Base-by-base conservation (phyloP, 2,888 invertebrate species). In the Ferrisia virgata region DNA sequence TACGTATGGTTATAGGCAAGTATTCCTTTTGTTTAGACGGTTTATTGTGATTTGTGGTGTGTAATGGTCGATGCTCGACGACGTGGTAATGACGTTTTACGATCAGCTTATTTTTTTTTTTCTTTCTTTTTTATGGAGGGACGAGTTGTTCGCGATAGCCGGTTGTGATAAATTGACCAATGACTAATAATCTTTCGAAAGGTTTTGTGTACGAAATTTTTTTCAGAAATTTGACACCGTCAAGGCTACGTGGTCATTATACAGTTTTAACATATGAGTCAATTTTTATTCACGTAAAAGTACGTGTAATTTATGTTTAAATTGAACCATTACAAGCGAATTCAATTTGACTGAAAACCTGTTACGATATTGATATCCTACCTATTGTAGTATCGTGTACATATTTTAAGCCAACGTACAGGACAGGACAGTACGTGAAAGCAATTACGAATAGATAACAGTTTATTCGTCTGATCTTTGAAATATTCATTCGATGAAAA, bases 401-500 rank as follows among this genome's bases (percentile, higher is more conserved):
- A n/a, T n/a, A n/a, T n/a, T n/a, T n/a, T n/a, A n/a, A n/a, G n/a
- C n/a, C n/a, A n/a, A 58, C 25, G 11, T 6, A 58, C 11, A 9
- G 6, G 3, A n/a, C 36, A 43, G n/a, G n/a, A n/a, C n/a, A n/a
- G n/a, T 58, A 64, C 64, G 64, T 28, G 64, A 28, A 64, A 25
- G 28, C 64, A 64, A 64, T 64, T 64, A 64, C 28, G 28, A 64
- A 64, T 64, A 64, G 64, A 64, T 64, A 64, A 64, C 64, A 64
- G 64, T 64, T 64, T 64, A 64, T 64, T 64, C 15, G 64, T 28
- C 28, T 64, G 13, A 4, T 15, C 64, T 64, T 15, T 64, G 28
- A 64, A 64, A 64, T 28, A 64, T 64, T 64, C 28, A 64, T 64
- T 28, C 2, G 64, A 64, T 64, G 64, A 64, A 28, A 15, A 64